Base-by-base conservation (phyloP, 2,888 invertebrate genomes). In the Calameuta idolon region DNA sequence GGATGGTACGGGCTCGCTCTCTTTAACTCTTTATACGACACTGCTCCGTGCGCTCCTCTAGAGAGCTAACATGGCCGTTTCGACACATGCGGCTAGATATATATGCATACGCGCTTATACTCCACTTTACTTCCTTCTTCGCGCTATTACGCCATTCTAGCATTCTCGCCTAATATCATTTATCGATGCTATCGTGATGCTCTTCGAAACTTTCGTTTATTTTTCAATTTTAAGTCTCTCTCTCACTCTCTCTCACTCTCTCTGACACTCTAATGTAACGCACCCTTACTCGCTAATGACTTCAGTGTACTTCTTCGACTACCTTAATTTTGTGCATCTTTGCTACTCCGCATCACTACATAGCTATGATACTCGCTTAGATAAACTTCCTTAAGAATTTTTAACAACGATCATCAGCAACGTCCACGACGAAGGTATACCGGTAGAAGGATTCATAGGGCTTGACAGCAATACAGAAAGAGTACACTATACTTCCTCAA, bases 51-150 rank as follows among this genome's bases (percentile, higher is more conserved):
- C 75, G 75, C 75, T 74, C 77, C 75, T 75, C 77, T 75, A 75
- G 75, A 77, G 75, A 77, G 77, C 80, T 82, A 84, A 84, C 84
- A 84, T 84, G 82, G 85, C 82, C 80, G 84, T 81, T 79, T 81
- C 80, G 82, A 79, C 76, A 81, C 81, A 83, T 83, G 80, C 84
- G 83, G 81, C 83, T 82, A 80, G 80, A 85, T 79, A 83, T 85
- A 85, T 80, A 81, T 79, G 79, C 77, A 78, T 79, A 78, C 76
- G 79, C 80, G 77, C 78, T 73, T 77, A 76, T 73, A 69, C 74
- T 40, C 68, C 35, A 37, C 78, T 76, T 81, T 79, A 76, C 78
- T 79, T 79, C 76, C 74, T 78, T 37, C 40, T 31, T 75, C 68
- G 55, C 55, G 23, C 55, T 55, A 55, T 55, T 55, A 55, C 55